Evolutionary conservation across 2,888 invertebrate genomes (phyloP), one percentile per base, ranked within the genome.

Genomic region (Drosophila falleni): DNA sequence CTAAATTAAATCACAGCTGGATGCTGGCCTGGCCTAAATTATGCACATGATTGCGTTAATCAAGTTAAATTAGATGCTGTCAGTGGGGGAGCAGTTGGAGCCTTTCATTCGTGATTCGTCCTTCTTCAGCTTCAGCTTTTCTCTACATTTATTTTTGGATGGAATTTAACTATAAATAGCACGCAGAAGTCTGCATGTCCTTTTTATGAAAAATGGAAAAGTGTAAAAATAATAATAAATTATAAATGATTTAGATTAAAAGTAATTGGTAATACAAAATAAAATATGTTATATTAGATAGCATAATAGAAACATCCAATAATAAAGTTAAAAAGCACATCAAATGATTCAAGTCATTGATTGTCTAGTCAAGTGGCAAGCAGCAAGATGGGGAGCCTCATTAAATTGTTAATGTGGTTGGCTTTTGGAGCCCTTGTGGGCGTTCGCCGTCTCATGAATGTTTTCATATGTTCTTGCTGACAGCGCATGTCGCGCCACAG

Each of bases 391-490:
- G 76, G 76, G 67, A 71, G 37, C 68, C 77, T 85, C 86, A 88
- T 83, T 83, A 82, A 88, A 74, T 83, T 85, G 77, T 77, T 88
- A 82, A 83, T 83, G 80, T 54, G 82, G 77, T 77, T 77, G 67
- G 53, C 81, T 70, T 70, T 64, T 67, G 16, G 39, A 19, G 65
- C n/a, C n/a, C 54, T 62, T 64, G 55, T 47, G 55, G 55, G 42
- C 49, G 56, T 31, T 35, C 23, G 19, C 10, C 13, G 26, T 37
- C 63, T 16, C 64, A 33, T 44, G 39, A n/a, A 55, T 54, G 69
- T 39, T 49, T 11, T 19, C 19, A 29, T 56, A 13, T 62, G 19
- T 42, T 31, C 46, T 41, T 15, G 4, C 67, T 56, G 78, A 46
- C 71, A 41, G 67, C 23, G 61, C 19, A 31, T 51, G 54, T 56